A percentile compares a stretch with the other conserved stretches of the same genome.
phyloP scores from a whole-genome alignment of 2,797 vertebrate genomes.

The Peromyscus melanophrys region DNA sequence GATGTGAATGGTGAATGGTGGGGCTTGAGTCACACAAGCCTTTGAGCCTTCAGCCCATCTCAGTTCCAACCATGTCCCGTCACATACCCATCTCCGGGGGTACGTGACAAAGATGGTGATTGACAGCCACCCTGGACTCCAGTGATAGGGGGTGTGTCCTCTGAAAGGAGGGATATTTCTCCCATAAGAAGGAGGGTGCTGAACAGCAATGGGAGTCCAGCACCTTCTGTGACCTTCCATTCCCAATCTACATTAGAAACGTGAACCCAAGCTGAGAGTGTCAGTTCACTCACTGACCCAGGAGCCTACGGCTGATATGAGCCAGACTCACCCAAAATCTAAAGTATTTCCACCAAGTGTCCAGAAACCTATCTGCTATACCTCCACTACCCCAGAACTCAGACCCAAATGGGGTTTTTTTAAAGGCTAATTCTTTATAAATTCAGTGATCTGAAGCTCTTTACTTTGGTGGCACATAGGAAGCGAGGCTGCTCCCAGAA shows the following conservation, averaged over 20 bases:
- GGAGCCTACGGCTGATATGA: not conserved
- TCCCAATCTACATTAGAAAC: not conserved
- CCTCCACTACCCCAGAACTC: not conserved
- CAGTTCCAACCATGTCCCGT: not conserved
- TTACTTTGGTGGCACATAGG: not conserved
- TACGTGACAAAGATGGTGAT: not conserved
- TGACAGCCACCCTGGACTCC: too few relatives aligned
- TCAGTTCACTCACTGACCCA: not conserved
- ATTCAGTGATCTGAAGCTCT: not conserved
- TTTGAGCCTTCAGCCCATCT: not conserved
- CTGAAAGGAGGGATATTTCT: not conserved
- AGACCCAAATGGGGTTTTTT: not conserved
- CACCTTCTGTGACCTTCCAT: not conserved
- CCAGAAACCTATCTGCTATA: not conserved
- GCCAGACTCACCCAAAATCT: not conserved
- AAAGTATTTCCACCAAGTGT: not conserved
- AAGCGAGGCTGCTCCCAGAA: not conserved
- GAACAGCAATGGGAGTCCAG: not conserved
- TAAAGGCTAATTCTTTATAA: not conserved
- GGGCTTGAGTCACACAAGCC: fast-evolving
- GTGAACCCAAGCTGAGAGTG: not conserved
- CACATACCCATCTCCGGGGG: fast-evolving
- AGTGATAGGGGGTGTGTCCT: not conserved
- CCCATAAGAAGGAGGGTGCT: not conserved
- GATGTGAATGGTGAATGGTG: too few relatives aligned